Evolutionary conservation across 2,888 invertebrate species (phyloP).

Genomic region (Pogonocherus hispidulus): DNA sequence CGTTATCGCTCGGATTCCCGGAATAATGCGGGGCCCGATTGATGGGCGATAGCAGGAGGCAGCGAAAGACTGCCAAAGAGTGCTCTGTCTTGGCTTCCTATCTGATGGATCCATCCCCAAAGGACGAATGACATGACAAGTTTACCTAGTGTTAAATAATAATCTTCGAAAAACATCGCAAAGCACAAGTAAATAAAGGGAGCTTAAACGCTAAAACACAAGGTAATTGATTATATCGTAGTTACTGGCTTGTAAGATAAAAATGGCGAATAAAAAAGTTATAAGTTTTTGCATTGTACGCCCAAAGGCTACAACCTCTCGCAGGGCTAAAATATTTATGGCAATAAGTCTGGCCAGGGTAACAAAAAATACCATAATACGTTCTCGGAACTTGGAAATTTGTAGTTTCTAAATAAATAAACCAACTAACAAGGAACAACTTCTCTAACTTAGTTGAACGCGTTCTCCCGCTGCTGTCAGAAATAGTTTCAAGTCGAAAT

Average conservation of each 20-base stretch:
- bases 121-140: neutral
- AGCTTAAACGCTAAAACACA: too few relatives aligned
- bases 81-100: constrained; percentile 19
- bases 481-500: neutral
- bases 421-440: neutral
- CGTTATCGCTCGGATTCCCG: constrained; percentile 12
- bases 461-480: neutral
- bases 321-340: too few relatives aligned
- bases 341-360: too few relatives aligned
- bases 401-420: neutral
- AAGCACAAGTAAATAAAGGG: too few relatives aligned
- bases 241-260: too few relatives aligned
- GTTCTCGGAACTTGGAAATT: neutral
- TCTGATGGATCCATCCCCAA: constrained; percentile 24
- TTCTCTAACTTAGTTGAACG: neutral
- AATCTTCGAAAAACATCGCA: too few relatives aligned
- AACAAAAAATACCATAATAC: neutral
- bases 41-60: constrained; percentile 4
- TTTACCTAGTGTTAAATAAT: too few relatives aligned
- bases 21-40: constrained; percentile 15
- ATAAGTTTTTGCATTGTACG: too few relatives aligned
- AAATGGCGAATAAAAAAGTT: too few relatives aligned
- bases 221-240: too few relatives aligned
- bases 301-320: too few relatives aligned
- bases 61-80: constrained; percentile 14